Evolutionary conservation across 2,113 vertebrate species (phyloP), one percentile per base, ranked within the genome.

Genomic region (Dromiciops gliroides): DNA sequence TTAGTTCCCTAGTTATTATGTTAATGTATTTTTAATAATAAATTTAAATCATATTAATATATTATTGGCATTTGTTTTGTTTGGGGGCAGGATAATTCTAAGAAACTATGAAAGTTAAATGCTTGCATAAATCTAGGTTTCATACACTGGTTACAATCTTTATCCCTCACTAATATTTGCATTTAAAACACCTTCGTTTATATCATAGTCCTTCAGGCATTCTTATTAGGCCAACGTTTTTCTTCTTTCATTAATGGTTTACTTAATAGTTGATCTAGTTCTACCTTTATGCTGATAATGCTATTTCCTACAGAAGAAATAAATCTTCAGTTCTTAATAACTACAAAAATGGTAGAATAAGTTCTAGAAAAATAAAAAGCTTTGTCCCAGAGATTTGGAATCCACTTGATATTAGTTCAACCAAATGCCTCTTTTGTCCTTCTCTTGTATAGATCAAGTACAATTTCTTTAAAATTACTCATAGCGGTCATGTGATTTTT

Each of bases 171-270:
- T 97, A 97, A 97, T 94, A 96, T 51, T 89, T 96, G 28, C 49
- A 95, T 91, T 96, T 96, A 96, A 97, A 98, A 95, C 11, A 93
- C 48, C 94, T 47, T 89, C 24, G 96, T 95, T 98, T 95, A 97
- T 51, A 97, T 95, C 3, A 48, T 50, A 90, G 1, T 90, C 56
- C 90, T 50, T 97, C 75, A 89, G 90, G 12, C 91, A 94, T 90
- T 97, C 91, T 92, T 95, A 93, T 2, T 95, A 95, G 88, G n/a
- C 91, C 48, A 25, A 95, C 5, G 91, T 94, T 95, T 94, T 95
- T 83, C 89, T 91, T 51, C 90, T 92, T 93, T 95, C 96, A 91
- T 60, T 92, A 95, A 93, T 93, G 50, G 90, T 48, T 93, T 96
- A 95, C 95, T 93, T 95, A 96, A 91, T 56, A 28, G 24, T 92